A percentile compares a stretch with the other conserved stretches of the same genome.
Conservation (phyloP, 2,888 invertebrate genomes). For the Drosophila monieri region DNA sequence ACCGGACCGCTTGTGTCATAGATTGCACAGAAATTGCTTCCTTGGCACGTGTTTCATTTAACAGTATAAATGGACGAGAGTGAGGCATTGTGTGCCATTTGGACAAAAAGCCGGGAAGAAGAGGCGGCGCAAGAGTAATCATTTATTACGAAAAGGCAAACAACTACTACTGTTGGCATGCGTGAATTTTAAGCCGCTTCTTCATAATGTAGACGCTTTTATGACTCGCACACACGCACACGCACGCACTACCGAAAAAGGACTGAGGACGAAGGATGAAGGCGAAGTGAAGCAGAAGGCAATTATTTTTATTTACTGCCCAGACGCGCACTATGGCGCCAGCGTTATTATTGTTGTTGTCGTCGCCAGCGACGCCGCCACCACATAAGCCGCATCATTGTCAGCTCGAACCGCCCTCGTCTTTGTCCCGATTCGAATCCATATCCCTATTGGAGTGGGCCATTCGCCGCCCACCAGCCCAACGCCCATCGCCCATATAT, state of each 20-base stretch:
- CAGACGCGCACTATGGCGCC: constrained; percentile 82
- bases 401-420: constrained; percentile 56
- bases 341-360: constrained; percentile 66
- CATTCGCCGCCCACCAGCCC: constrained; percentile 1
- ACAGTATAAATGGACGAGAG: constrained; percentile 62
- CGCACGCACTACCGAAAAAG: constrained; percentile 47
- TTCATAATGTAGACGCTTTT: constrained; percentile 68
- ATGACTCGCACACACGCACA: constrained; percentile 51
- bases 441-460: background rate
- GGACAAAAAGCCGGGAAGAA: constrained; percentile 13
- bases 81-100: constrained; percentile 62
- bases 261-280: constrained; percentile 60
- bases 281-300: constrained; percentile 78
- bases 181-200: constrained; percentile 71
- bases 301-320: constrained; percentile 83
- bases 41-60: constrained; percentile 80
- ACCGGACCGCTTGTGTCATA: constrained; percentile 44
- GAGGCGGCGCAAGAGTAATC: constrained; percentile 42
- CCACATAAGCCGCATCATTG: constrained; percentile 77
- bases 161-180: constrained; percentile 41
- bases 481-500: constrained; percentile 19
- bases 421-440: constrained; percentile 31
- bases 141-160: constrained; percentile 51
- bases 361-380: constrained; percentile 48
- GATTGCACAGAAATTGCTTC: constrained; percentile 78